Evolutionary conservation across 2,888 invertebrate species (phyloP).

Genomic region (Poecilus cupreus): DNA sequence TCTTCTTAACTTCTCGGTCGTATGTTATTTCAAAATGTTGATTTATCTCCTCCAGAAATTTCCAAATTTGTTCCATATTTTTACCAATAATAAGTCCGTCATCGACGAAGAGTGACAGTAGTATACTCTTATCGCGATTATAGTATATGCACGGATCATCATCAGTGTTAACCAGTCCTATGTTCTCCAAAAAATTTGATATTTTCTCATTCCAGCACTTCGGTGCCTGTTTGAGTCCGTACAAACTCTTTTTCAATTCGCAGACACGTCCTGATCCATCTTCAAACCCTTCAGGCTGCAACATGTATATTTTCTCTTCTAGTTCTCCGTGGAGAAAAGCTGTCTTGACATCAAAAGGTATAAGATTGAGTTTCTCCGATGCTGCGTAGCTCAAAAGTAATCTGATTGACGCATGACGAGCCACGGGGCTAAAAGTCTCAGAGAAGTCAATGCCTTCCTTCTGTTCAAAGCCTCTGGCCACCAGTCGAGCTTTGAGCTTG

Average conservation of each 20-base stretch:
- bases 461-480: slow-evolving; percentile 62
- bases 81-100: slow-evolving; percentile 31
- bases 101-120: slow-evolving; percentile 40
- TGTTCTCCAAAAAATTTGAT: slow-evolving; percentile 32
- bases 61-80: slow-evolving; percentile 29
- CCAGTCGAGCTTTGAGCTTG: slow-evolving; percentile 44
- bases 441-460: slow-evolving; percentile 62
- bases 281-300: slow-evolving; percentile 50
- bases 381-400: slow-evolving; percentile 62
- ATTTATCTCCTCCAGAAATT: slow-evolving; percentile 32
- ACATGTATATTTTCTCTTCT: slow-evolving; percentile 47
- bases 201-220: no score
- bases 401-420: slow-evolving; percentile 62
- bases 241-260: slow-evolving; percentile 37
- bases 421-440: slow-evolving; percentile 64
- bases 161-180: slow-evolving; percentile 40
- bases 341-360: slow-evolving; percentile 61
- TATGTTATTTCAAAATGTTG: slow-evolving; percentile 31
- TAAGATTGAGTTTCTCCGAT: slow-evolving; percentile 53
- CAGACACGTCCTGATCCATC: slow-evolving; percentile 49
- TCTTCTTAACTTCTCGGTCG: slow-evolving; percentile 32
- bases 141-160: slow-evolving; percentile 40
- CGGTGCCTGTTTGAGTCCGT: slow-evolving; percentile 34
- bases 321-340: slow-evolving; percentile 59
- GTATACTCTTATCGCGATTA: not conserved